Evolutionary conservation across 2,888 invertebrate genomes (phyloP), one percentile per base, ranked within the genome.

Genomic region (Andrena minutula): DNA sequence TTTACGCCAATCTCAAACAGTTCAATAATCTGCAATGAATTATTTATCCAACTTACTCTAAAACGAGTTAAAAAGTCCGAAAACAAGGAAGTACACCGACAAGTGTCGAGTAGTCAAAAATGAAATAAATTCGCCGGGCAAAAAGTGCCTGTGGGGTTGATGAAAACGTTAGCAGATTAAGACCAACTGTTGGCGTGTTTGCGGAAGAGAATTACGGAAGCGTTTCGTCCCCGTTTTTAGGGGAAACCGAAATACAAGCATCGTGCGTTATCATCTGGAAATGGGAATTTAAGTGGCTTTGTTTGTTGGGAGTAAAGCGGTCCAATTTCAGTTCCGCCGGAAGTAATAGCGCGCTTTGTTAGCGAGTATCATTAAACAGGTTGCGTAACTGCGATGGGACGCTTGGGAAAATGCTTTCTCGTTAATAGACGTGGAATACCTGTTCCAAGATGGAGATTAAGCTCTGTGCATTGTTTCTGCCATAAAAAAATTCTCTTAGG

Each of bases 271-370:
- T 77, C 49, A 60, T 71, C 70, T 77, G 32, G 41, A 74, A 56
- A 77, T 58, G 68, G 51, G 41, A 77, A 82, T 86, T 81, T 77
- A 86, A 77, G 60, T 41, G 75, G 64, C 35, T 56, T 56, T 72
- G 70, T 68, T 75, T 64, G 51, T 75, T 60, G 47, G 56, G 64
- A 75, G 63, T 23, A 63, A 68, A 75, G 76, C 58, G 87, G 73
- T 81, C 82, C 76, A 79, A 79, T 88, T 87, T 87, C 86, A 87
- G 82, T 86, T 87, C 88, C 80, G 82, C 72, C 88, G 87, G 87
- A 87, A 87, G 77, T 63, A 73, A 66, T 47, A 51, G 69, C 66
- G 75, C 28, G 72, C 56, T 85, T 82, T 78, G 81, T 28, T 75
- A 65, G 69, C 66, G 70, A 77, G 84, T 71, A 75, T 80, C 71